phyloP scores from a whole-genome alignment of 2,888 invertebrate species.

The Endotricha flammealis region DNA sequence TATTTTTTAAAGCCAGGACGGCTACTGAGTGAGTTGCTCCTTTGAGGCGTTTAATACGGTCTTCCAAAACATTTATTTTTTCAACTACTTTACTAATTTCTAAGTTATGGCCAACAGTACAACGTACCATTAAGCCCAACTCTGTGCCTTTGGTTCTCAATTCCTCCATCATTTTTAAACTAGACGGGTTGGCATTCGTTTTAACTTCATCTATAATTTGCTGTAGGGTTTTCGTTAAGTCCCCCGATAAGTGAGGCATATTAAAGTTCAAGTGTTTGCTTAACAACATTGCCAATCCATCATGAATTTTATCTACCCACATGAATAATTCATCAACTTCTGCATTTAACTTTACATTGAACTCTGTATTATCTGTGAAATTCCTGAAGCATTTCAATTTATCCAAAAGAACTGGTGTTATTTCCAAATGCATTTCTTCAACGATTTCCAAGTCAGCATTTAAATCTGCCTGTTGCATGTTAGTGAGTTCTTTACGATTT shows the following conservation, averaged over 20 bases:
- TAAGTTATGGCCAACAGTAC: conserved; percentile 43
- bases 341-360: conserved; percentile 35
- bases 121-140: conserved; percentile 47
- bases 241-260: conserved; percentile 37
- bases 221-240: conserved; percentile 56
- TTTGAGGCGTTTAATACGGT: conserved; percentile 48
- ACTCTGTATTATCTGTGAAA: conserved; percentile 38
- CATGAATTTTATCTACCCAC: conserved; percentile 62
- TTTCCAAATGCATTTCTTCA: conserved; percentile 62
- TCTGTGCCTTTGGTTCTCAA: conserved; percentile 46
- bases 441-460: conserved; percentile 58
- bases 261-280: conserved; percentile 47
- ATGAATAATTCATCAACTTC: conserved; percentile 45
- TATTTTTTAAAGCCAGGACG: conserved; percentile 46
- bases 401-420: conserved; percentile 35
- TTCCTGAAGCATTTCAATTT: conserved; percentile 49
- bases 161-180: conserved; percentile 39
- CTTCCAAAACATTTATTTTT: conserved; percentile 51
- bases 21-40: conserved; percentile 46
- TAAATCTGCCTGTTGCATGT: conserved; percentile 39
- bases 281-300: conserved; percentile 43
- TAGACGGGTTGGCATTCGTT: conserved; percentile 28
- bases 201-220: conserved; percentile 52
- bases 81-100: conserved; percentile 56
- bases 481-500: conserved; percentile 32